phyloP scores from a whole-genome alignment of 2,888 invertebrate species.

The Ennomos fuscantarius region DNA sequence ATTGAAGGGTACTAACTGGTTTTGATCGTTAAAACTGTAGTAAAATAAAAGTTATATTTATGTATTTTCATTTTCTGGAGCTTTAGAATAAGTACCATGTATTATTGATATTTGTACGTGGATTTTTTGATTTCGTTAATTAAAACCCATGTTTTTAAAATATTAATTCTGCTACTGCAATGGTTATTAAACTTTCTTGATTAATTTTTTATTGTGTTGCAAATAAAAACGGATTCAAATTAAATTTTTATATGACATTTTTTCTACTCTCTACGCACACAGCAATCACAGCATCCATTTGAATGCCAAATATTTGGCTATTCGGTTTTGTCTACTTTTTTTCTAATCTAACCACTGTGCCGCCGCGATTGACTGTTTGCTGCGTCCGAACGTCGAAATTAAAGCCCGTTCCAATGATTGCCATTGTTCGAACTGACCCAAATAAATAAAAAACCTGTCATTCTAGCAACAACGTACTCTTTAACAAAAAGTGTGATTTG shows the following conservation, averaged over 20 bases:
- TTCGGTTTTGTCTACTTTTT: conserved; percentile 34
- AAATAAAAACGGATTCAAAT: too few species aligned
- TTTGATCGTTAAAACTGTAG: conserved; percentile 21
- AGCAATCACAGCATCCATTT: conserved; percentile 26
- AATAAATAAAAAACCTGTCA: conserved; percentile 26
- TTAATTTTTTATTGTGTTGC: too few species aligned
- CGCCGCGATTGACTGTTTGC: conserved; percentile 45
- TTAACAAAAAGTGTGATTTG: too few species aligned
- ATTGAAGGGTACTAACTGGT: conserved; percentile 49
- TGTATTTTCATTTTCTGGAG: conserved; percentile 13
- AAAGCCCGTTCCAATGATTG: conserved; percentile 40
- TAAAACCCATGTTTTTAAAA: background rate
- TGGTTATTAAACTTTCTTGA: too few species aligned
- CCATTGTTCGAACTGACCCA: conserved; percentile 11
- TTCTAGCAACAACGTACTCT: too few species aligned
- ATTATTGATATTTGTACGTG: background rate
- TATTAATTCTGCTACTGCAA: too few species aligned
- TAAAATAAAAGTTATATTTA: conserved; percentile 21
- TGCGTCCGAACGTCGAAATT: conserved; percentile 36
- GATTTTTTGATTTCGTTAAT: background rate
- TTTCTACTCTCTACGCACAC: too few species aligned
- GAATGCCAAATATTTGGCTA: conserved; percentile 31
- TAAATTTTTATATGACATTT: too few species aligned
- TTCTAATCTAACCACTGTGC: conserved; percentile 35
- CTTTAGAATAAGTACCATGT: background rate